These are phyloP conservation scores for Haemorhous mexicanus DNA, from an alignment of 2,113 vertebrate genomes.

Conservation along the genomic window DNA sequence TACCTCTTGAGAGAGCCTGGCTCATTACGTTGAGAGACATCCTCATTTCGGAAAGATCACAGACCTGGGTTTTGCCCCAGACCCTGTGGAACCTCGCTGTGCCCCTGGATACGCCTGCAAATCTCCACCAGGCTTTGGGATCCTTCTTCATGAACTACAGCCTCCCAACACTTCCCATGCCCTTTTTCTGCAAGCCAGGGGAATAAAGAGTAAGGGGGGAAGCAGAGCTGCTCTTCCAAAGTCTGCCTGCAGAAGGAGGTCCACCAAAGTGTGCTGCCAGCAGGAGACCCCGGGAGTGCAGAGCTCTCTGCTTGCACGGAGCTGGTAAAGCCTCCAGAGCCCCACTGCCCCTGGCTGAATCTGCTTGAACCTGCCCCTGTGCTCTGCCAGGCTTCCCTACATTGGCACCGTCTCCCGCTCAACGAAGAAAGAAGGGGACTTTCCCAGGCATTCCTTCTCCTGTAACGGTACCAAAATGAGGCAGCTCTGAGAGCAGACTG, in stretches of 20 bases:
- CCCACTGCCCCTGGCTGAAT: neutral
- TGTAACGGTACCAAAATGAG: neutral
- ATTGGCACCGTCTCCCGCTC: neutral
- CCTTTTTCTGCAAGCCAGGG: neutral
- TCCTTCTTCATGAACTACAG: neutral
- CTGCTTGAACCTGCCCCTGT: slow-evolving; percentile 35
- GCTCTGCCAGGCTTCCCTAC: slow-evolving; percentile 18
- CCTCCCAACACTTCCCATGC: neutral
- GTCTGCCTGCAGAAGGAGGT: neutral
- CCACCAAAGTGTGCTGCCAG: neutral
- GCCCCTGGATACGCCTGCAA: neutral
- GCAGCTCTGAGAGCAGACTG: neutral
- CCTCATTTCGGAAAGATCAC: slow-evolving; percentile 50
- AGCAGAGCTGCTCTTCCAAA: neutral
- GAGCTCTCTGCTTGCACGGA: neutral
- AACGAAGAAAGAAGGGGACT: slow-evolving; percentile 34
- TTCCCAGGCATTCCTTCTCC: slow-evolving; percentile 34
- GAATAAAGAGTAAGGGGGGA: neutral
- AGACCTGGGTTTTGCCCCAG: slow-evolving; percentile 20
- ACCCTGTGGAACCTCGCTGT: neutral
- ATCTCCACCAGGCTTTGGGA: neutral
- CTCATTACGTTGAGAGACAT: neutral
- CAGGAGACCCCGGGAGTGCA: neutral
- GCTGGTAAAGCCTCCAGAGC: neutral
- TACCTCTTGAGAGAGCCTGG: neutral